Base-by-base conservation (phyloP, 2,113 vertebrate species). In the Narcine bancroftii region DNA sequence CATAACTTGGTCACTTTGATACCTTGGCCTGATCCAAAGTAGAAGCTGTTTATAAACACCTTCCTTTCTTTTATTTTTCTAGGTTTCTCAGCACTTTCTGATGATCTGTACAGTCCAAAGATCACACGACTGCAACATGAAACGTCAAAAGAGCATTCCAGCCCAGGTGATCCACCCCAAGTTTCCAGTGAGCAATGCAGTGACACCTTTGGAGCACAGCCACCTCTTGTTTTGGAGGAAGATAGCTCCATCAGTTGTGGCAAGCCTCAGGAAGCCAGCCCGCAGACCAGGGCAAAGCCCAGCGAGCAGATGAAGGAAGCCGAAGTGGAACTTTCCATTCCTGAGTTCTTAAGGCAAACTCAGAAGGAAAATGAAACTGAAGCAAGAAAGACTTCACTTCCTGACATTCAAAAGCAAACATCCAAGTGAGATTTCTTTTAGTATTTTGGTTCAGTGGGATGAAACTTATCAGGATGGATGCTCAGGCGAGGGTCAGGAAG, bases 71-170 rank as follows among this genome's bases (percentile, higher is more conserved):
- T n/a, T n/a, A n/a, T n/a, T 11, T 63, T 50, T 65, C 21, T 77
- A 97, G 98, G 97, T 63, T 99, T 99, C 95, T 98, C 98, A 92
- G 96, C 96, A 1, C 96, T 99, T 92, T 97, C 96, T 21, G 98
- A 99, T 92, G 98, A 99, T 92, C 94, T 97, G 4, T 96, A 95
- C 93, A 96, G 96, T 60, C 95, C 97, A 1, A 96, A 94, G 56
- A 94, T 93, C 10, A 95, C 94, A 92, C 93, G 93, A 85, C 94
- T 95, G 9, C 94, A 95, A 3, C 96, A 95, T 0, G 93, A 93
- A 39, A 89, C 94, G 7, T 92, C 94, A 7, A 94, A 95, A 93
- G 94, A 95, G 63, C 65, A 77, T 36, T 77, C 33, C 75, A 42
- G 66, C 66, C 21, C 66, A 69, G 33, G 81, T 13, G 65, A 89